Conservation (phyloP, 1,140 invertebrate genomes). For the Luehdorfia chinensis region DNA sequence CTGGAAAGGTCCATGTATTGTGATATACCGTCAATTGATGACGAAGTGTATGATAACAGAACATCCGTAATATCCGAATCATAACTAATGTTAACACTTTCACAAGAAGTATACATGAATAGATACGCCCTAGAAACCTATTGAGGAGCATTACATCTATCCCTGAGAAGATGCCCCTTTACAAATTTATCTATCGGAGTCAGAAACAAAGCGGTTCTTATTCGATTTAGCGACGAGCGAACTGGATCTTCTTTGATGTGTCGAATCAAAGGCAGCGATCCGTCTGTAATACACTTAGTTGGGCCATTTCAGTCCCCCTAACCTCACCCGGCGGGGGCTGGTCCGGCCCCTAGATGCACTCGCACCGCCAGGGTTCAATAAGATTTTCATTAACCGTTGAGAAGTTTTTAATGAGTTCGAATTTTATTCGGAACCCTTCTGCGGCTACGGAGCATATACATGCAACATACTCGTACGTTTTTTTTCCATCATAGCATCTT, state of each 20-base stretch:
- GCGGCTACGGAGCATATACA: not conserved
- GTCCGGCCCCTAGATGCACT: constrained; percentile 42
- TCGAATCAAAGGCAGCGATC: constrained; percentile 74
- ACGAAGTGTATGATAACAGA: too few relatives aligned
- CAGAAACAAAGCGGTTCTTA: constrained; percentile 67
- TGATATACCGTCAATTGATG: too few relatives aligned
- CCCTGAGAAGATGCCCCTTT: constrained; percentile 30
- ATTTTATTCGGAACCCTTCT: constrained; percentile 40
- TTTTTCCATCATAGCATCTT: not conserved
- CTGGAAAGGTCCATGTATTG: too few relatives aligned
- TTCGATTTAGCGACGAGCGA: constrained; percentile 66
- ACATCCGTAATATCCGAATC: too few relatives aligned
- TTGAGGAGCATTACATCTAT: constrained; percentile 21
- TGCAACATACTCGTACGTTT: too few relatives aligned
- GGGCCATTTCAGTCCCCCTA: constrained; percentile 58
- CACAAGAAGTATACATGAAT: too few relatives aligned
- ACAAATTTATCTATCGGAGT: constrained; percentile 43
- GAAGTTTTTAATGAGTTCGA: constrained; percentile 68
- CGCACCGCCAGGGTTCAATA: constrained; percentile 48
- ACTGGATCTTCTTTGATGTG: constrained; percentile 71
- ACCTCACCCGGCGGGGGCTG: constrained; percentile 7
- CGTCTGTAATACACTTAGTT: constrained; percentile 69
- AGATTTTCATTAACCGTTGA: constrained; percentile 73
- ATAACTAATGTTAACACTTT: too few relatives aligned
- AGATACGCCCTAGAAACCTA: constrained; percentile 27